Evolutionary conservation across 2,797 vertebrate species (phyloP).

Genomic region (Bradypus variegatus): DNA sequence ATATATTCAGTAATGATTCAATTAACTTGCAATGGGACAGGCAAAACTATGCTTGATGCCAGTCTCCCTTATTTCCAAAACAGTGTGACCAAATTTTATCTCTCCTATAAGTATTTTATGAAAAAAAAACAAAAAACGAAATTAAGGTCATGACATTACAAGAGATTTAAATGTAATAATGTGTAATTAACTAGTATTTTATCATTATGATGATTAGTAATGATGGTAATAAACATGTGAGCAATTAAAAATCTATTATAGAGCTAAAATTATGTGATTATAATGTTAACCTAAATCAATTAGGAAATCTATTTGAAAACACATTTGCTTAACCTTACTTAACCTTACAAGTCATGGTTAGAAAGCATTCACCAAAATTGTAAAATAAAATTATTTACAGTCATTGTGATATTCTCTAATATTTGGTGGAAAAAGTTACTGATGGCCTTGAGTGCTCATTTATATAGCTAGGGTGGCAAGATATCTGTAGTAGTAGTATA

Average conservation of each 20-base stretch:
- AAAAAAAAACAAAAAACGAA: neutral
- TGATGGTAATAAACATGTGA: neutral
- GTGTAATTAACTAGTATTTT: neutral
- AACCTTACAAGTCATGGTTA: neutral
- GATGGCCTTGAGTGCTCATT: neutral
- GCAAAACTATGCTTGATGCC: neutral
- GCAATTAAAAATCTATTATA: constrained; percentile 3
- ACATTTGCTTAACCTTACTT: neutral
- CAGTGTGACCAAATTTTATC: neutral
- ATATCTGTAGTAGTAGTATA: neutral
- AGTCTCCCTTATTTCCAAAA: neutral
- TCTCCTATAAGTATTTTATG: neutral
- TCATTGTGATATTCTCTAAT: neutral
- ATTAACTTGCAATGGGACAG: neutral
- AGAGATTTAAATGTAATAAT: neutral
- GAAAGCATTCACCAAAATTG: neutral
- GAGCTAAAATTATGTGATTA: neutral
- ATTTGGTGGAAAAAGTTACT: neutral
- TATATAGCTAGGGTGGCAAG: neutral
- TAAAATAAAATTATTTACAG: neutral
- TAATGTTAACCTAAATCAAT: neutral
- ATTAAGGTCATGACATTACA: neutral
- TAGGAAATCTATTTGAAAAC: neutral
- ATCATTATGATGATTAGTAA: neutral
- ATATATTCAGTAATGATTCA: neutral